Evolutionary conservation across 2,797 vertebrate genomes (phyloP), one percentile per base, ranked within the genome.

Genomic region (Sebastolobus altivelis): DNA sequence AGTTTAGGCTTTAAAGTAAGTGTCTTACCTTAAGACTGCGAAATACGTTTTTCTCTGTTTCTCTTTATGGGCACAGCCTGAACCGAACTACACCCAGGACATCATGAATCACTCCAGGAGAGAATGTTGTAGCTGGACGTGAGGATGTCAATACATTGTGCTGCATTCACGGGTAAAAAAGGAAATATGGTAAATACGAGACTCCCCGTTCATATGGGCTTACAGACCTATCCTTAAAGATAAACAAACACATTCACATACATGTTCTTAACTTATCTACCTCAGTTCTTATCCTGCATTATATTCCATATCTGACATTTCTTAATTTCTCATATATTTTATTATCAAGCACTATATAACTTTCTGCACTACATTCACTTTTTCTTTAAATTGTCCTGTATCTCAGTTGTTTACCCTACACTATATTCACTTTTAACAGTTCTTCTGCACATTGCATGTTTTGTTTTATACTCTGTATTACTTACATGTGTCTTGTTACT

Each of bases 21-120:
- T 27, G 5, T 68, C 88, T 89, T 82, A 91, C 89, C 91, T 85
- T 75, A 6, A 61, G 6, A 74, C 18, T 4, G 6, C 1, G 31
- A 35, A 37, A 13, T 5, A 6, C 2, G 27, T 6, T 0, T 60
- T 3, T 69, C 6, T 25, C 25, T 25, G 25, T 38, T 60, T 43
- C 40, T 43, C 16, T 27, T 25, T 55, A 14, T 2, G n/a, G 4
- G 52, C 49, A 72, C 52, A 27, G 65, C 6, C 1, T 60, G 60
- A 55, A 40, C 38, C 33, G 22, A 14, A 20, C 31, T 69, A 58
- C 54, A 46, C 59, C 61, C 4, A 59, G 22, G 4, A 52, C n/a
- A 27, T 80, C 68, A 77, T 49, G 71, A 65, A 63, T 56, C 79
- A 76, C 77, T 35, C 65, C 22, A 4, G 60, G 59, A 8, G 14